These are phyloP conservation scores for Tragelaphus imberbis DNA, from an alignment of 2,113 vertebrate genomes.

Conservation along the genomic window DNA sequence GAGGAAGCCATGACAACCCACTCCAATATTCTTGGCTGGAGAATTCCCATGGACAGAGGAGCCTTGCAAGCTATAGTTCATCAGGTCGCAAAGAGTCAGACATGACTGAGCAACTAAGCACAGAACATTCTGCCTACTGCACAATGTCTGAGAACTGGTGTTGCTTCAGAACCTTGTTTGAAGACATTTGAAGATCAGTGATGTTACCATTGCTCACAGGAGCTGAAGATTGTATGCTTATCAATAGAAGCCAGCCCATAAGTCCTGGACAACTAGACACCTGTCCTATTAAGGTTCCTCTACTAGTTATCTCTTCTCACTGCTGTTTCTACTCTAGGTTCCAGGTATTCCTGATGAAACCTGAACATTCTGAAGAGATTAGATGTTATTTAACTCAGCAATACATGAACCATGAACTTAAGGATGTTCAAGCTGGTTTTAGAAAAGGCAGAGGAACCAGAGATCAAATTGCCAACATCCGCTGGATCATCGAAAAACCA, in stretches of 20 bases:
- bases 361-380: not conserved
- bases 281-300: not conserved
- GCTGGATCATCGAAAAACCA: too few species aligned
- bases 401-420: too few species aligned
- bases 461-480: too few species aligned
- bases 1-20: not conserved
- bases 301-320: not conserved
- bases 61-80: not conserved
- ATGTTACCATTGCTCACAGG: not conserved
- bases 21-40: not conserved
- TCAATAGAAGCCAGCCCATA: not conserved
- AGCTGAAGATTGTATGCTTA: not conserved
- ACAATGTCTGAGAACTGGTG: too few species aligned
- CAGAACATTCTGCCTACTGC: not conserved
- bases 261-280: not conserved
- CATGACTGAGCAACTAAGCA: not conserved
- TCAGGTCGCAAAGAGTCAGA: rapidly evolving
- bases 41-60: not conserved
- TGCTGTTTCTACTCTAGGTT: not conserved
- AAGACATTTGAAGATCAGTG: not conserved
- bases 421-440: too few species aligned
- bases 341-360: not conserved
- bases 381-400: not conserved
- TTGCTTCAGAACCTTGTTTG: not conserved
- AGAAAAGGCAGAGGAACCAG: too few species aligned